Evolutionary conservation across 1,140 invertebrate genomes (phyloP).

Genomic region (Cydia pomonella): DNA sequence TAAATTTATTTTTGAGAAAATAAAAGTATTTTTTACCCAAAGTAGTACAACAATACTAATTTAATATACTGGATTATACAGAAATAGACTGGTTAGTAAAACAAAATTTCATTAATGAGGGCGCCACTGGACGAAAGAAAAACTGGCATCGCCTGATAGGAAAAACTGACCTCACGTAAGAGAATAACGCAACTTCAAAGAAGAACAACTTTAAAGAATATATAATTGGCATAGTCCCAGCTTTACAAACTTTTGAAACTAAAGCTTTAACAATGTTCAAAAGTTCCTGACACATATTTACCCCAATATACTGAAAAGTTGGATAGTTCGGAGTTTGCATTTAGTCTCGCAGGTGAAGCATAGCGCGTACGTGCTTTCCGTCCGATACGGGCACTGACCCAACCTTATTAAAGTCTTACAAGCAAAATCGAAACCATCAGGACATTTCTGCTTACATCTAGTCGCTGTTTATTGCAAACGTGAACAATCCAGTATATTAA

Average conservation of each 20-base stretch:
- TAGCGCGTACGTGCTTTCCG: background rate
- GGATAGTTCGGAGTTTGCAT: slow-evolving; percentile 5
- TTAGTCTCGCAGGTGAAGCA: background rate
- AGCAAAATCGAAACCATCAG: background rate
- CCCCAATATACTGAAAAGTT: slow-evolving; percentile 7
- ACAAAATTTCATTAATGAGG: too few relatives aligned
- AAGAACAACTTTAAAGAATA: too few relatives aligned
- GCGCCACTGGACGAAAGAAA: too few relatives aligned
- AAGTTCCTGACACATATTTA: background rate
- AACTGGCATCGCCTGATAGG: too few relatives aligned
- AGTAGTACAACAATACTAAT: too few relatives aligned
- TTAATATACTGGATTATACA: too few relatives aligned
- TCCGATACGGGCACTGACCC: background rate
- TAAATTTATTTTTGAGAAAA: too few relatives aligned
- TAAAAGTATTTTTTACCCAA: too few relatives aligned
- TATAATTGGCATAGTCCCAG: background rate
- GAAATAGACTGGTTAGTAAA: too few relatives aligned
- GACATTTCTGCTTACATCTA: background rate
- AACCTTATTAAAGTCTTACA: background rate
- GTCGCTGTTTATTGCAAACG: background rate
- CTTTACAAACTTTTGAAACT: background rate
- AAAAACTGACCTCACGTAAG: too few relatives aligned
- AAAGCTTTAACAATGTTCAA: slow-evolving; percentile 4
- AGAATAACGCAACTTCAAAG: too few relatives aligned
- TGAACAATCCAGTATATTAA: too few relatives aligned